A percentile compares a stretch with the other conserved stretches of the same genome.
These are phyloP conservation scores for Callitettix versicolor DNA, from an alignment of 1,140 invertebrate genomes.

Conservation along the genomic window DNA sequence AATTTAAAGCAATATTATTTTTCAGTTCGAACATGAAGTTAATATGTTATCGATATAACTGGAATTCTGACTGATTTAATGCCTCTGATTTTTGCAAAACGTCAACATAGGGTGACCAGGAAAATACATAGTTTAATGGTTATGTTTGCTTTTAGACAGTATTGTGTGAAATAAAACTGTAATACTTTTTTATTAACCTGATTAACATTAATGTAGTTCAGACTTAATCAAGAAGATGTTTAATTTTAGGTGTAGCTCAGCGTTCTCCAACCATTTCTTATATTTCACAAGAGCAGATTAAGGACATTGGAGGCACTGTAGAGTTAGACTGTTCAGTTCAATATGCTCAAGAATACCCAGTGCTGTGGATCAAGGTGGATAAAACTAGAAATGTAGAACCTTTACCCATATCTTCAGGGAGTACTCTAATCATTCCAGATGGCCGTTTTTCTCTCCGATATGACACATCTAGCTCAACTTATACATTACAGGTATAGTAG, in stretches of 20 bases:
- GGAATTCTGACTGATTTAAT: no score
- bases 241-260: conserved; percentile 42
- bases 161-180: no score
- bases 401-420: conserved; percentile 65
- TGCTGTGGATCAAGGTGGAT: conserved; percentile 70
- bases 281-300: conserved; percentile 82
- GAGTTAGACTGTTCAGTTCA: conserved; percentile 83
- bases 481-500: conserved; percentile 69
- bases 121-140: no score
- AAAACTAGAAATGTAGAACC: conserved; percentile 40
- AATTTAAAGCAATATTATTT: no score
- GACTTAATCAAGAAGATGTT: no score
- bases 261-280: conserved; percentile 83
- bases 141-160: no score
- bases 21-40: no score
- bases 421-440: conserved; percentile 72
- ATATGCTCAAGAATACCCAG: conserved; percentile 73
- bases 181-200: no score
- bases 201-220: no score
- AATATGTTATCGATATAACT: no score
- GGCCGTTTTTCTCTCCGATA: conserved; percentile 75
- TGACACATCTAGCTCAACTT: conserved; percentile 66
- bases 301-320: conserved; percentile 80
- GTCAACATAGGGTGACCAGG: no score
- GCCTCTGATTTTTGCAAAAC: no score